Percentiles rank a stretch among this genome's conserved stretches.
These are phyloP conservation scores for Hydriomena furcata DNA, from an alignment of 2,888 invertebrate genomes.

Conservation along the genomic window DNA sequence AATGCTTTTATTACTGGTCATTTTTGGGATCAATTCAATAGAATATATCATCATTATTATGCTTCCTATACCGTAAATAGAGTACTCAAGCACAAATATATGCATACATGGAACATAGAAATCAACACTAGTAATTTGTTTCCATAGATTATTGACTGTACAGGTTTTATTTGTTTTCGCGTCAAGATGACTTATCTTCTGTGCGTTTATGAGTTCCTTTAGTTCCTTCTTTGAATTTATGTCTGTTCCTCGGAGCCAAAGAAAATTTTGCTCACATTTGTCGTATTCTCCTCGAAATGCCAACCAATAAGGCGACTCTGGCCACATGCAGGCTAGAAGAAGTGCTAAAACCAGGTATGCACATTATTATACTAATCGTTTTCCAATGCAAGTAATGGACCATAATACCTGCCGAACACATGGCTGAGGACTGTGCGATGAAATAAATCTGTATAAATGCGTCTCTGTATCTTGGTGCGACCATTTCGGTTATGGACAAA, in stretches of 20 bases:
- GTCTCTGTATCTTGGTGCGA: constrained; percentile 32
- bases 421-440: constrained; percentile 12
- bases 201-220: not conserved
- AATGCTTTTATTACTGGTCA: too few relatives aligned
- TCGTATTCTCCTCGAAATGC: constrained; percentile 32
- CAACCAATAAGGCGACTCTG: constrained; percentile 40
- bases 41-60: too few relatives aligned
- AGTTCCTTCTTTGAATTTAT: constrained; percentile 15
- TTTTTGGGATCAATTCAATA: too few relatives aligned
- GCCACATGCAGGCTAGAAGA: constrained; percentile 27
- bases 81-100: too few relatives aligned
- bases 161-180: too few relatives aligned
- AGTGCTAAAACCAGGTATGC: constrained; percentile 26
- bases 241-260: constrained; percentile 31
- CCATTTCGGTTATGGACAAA: constrained; percentile 34
- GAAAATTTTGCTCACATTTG: constrained; percentile 31
- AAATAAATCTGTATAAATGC: constrained; percentile 21
- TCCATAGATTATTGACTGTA: too few relatives aligned
- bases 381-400: constrained; percentile 34
- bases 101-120: too few relatives aligned
- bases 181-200: not conserved
- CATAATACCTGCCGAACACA: constrained; percentile 26
- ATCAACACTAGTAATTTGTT: too few relatives aligned
- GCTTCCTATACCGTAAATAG: too few relatives aligned
- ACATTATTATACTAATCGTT: constrained; percentile 31